Conservation (phyloP, 2,888 invertebrate genomes). For the Caenorhabditis drosophilae region DNA sequence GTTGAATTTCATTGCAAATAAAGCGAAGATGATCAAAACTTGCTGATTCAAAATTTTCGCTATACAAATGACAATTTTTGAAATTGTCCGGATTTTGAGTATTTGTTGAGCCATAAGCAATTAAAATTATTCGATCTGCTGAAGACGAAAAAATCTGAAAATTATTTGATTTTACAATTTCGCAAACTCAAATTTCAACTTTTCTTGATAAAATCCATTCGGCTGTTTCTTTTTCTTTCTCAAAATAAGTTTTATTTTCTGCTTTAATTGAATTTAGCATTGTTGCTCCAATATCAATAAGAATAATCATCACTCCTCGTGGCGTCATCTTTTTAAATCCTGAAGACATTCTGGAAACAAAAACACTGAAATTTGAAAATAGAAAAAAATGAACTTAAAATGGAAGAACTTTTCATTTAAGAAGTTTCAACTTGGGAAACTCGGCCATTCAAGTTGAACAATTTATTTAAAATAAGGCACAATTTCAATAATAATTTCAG, state of each 20-base stretch:
- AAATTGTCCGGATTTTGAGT: not conserved
- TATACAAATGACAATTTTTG: not conserved
- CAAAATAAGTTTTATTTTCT: constrained; percentile 11
- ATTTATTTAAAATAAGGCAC: too few species aligned
- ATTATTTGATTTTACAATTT: not conserved
- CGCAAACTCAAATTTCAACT: constrained; percentile 1
- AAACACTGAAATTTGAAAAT: too few species aligned
- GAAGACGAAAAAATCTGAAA: not conserved
- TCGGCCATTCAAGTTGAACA: too few species aligned
- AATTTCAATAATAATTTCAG: too few species aligned
- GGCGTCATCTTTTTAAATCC: too few species aligned
- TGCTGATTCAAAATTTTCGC: not conserved
- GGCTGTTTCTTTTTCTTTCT: constrained; percentile 9
- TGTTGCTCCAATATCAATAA: too few species aligned
- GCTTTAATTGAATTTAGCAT: too few species aligned
- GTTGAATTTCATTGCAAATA: constrained; percentile 12
- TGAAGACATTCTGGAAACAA: too few species aligned
- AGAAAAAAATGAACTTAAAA: too few species aligned
- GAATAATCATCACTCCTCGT: too few species aligned
- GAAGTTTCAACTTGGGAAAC: too few species aligned
- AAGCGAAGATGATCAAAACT: constrained; percentile 17
- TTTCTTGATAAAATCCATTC: constrained; percentile 26
- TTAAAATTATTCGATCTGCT: not conserved
- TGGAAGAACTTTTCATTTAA: too few species aligned
- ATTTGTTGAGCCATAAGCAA: not conserved